These are phyloP conservation scores for Ooceraea biroi DNA, from an alignment of 1,140 invertebrate genomes.

Conservation along the genomic window DNA sequence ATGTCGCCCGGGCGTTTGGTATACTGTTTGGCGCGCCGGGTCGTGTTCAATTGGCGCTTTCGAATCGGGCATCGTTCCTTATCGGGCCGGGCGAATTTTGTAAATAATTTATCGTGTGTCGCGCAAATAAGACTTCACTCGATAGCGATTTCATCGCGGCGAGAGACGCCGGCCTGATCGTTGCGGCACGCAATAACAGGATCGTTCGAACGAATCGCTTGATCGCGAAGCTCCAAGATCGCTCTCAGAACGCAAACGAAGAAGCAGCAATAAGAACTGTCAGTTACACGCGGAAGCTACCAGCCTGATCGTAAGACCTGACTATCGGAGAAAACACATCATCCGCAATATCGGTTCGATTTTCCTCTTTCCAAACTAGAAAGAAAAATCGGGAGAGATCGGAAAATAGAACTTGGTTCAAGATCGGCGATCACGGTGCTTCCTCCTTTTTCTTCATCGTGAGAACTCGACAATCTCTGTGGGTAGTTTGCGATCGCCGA, in stretches of 20 bases:
- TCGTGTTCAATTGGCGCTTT: neutral
- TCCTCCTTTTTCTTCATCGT: neutral
- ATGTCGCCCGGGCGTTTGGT: conserved; percentile 1
- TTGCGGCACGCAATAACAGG: neutral
- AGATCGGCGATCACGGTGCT: too few relatives aligned
- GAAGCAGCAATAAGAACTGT: conserved; percentile 6
- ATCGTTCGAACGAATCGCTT: neutral
- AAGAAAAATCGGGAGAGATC: neutral
- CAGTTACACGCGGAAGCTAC: neutral
- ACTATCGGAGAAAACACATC: neutral
- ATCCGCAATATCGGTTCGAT: neutral
- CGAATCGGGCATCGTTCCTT: conserved; percentile 20
- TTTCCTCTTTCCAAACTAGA: neutral
- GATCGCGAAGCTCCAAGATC: conserved; percentile 19
- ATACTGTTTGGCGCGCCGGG: conserved; percentile 21
- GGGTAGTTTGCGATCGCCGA: neutral
- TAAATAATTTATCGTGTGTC: conserved; percentile 32
- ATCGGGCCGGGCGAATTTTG: conserved; percentile 6
- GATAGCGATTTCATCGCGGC: conserved; percentile 30
- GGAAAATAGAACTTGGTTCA: too few relatives aligned
- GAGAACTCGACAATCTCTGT: neutral
- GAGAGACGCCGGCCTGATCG: conserved; percentile 31
- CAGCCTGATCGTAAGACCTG: neutral
- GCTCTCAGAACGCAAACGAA: neutral
- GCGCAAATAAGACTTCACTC: conserved; percentile 29